These are phyloP conservation scores for Caenorhabditis imperialis DNA, from an alignment of 2,888 invertebrate species.

Conservation along the genomic window DNA sequence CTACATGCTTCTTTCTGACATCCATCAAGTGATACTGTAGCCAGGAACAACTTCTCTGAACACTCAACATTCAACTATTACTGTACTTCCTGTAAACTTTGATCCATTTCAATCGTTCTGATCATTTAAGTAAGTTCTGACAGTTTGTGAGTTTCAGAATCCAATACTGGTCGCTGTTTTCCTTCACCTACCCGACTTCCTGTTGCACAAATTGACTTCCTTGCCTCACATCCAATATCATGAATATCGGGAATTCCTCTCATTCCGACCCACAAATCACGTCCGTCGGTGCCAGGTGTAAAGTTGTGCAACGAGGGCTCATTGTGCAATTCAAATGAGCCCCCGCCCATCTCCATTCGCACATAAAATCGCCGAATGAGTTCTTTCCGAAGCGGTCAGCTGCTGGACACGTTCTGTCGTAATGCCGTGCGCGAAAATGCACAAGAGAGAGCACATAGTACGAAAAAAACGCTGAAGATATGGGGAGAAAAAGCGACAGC, in stretches of 20 bases:
- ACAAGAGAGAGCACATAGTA: slow-evolving; percentile 26
- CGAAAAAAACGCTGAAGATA: slow-evolving; percentile 14
- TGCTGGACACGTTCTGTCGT: slow-evolving; percentile 28
- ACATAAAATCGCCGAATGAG: slow-evolving; percentile 27
- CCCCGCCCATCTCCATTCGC: neutral
- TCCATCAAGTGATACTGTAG: no score
- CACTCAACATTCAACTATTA: no score
- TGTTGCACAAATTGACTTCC: neutral
- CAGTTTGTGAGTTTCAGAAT: no score
- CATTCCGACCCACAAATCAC: slow-evolving; percentile 17
- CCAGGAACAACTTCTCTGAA: no score
- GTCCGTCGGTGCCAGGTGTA: slow-evolving; percentile 17
- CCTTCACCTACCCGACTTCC: no score
- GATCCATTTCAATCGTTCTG: no score
- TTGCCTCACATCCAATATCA: slow-evolving; percentile 1
- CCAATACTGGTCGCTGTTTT: no score
- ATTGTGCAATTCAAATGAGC: slow-evolving; percentile 35
- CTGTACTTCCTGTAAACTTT: no score
- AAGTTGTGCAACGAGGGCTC: slow-evolving; percentile 41
- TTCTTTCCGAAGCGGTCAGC: slow-evolving; percentile 24
- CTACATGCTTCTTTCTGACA: no score
- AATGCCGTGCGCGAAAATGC: slow-evolving; percentile 2
- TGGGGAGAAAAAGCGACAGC: slow-evolving; percentile 28
- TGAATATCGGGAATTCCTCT: slow-evolving; percentile 1
- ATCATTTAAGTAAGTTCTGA: neutral